A percentile compares a stretch with the other conserved stretches of the same genome.
phyloP scores from a whole-genome alignment of 2,888 invertebrate genomes.

The Yponomeuta cagnagella region DNA sequence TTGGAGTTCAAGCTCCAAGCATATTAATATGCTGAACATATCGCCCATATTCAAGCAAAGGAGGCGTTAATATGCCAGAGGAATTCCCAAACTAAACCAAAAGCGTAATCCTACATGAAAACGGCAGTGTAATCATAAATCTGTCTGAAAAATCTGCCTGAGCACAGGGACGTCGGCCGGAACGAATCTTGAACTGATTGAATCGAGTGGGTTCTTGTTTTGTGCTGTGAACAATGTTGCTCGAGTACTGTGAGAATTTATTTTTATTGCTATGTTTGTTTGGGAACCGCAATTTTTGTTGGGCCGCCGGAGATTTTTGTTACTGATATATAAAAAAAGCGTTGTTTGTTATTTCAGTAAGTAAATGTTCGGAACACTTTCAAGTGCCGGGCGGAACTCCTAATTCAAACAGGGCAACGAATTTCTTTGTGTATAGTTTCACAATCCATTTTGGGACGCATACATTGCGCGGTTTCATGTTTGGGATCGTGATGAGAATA shows the following conservation, averaged over 20 bases:
- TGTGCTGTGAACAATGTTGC: conserved; percentile 15
- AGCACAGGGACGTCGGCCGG: conserved; percentile 23
- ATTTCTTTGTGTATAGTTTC: background rate
- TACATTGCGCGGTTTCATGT: background rate
- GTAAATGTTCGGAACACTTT: background rate
- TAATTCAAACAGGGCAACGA: background rate
- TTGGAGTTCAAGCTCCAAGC: background rate
- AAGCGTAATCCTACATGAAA: conserved; percentile 15
- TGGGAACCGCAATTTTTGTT: background rate
- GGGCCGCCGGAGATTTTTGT: background rate
- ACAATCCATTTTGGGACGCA: background rate
- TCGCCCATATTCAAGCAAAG: background rate
- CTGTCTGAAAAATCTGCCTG: conserved; percentile 31
- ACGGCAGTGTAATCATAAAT: conserved; percentile 39
- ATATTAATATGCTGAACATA: background rate
- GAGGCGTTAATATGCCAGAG: background rate
- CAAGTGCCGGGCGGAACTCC: background rate
- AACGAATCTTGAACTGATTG: conserved; percentile 33
- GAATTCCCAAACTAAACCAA: background rate
- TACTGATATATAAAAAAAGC: background rate
- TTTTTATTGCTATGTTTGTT: conserved; percentile 8
- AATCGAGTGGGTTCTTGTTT: conserved; percentile 12
- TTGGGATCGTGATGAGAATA: background rate
- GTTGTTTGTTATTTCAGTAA: background rate
- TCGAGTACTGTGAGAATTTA: conserved; percentile 9